Evolutionary conservation across 1,140 invertebrate species (phyloP).

Genomic region (Pissodes strobi): DNA sequence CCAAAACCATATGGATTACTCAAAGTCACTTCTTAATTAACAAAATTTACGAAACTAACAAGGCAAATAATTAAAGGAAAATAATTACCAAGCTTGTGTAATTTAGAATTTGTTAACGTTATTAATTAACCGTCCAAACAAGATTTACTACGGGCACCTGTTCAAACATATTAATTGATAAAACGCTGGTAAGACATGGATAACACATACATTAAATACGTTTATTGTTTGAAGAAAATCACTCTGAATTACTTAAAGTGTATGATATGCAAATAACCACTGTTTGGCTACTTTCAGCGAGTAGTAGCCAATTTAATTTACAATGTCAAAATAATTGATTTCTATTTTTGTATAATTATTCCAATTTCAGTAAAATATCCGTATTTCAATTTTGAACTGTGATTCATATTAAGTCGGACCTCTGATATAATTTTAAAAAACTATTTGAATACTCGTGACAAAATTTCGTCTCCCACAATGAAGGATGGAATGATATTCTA

Average conservation of each 20-base stretch:
- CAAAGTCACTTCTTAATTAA: slow-evolving; percentile 29
- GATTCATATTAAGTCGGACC: too few species aligned
- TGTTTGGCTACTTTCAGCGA: slow-evolving; percentile 25
- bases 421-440: too few species aligned
- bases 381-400: too few species aligned
- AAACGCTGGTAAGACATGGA: slow-evolving; percentile 34
- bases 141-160: slow-evolving; percentile 37
- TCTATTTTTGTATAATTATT: too few species aligned
- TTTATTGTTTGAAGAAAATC: slow-evolving; percentile 26
- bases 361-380: too few species aligned
- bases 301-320: slow-evolving; percentile 9
- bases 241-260: slow-evolving; percentile 25
- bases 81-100: slow-evolving; percentile 25
- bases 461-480: too few species aligned
- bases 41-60: slow-evolving; percentile 30
- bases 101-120: slow-evolving; percentile 37
- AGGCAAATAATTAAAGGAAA: slow-evolving; percentile 35
- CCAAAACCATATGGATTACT: slow-evolving; percentile 6
- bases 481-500: too few species aligned
- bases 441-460: too few species aligned
- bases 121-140: slow-evolving; percentile 38
- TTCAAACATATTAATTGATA: slow-evolving; percentile 39
- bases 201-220: slow-evolving; percentile 32
- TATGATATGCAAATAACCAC: slow-evolving; percentile 26
- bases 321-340: too few species aligned